Evolutionary conservation across 2,113 vertebrate species (phyloP).

Genomic region (Mustela nigripes): DNA sequence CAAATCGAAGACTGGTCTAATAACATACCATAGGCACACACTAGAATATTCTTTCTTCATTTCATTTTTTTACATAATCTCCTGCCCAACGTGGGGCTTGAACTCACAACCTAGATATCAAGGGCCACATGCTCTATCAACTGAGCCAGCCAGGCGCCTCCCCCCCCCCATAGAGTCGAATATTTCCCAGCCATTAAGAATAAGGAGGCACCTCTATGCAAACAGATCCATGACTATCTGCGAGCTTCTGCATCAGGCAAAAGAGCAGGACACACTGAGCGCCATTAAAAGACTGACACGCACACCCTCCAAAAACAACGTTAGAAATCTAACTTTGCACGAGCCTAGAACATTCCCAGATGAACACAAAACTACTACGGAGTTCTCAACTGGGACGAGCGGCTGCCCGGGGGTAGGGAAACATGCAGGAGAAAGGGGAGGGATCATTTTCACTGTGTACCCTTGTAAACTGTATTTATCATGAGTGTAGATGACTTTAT

Average conservation of each 20-base stretch:
- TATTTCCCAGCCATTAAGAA: not conserved
- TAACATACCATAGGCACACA: accelerated
- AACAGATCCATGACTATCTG: accelerated
- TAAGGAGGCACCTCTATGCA: accelerated
- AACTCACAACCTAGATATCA: not conserved
- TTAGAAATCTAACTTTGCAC: not conserved
- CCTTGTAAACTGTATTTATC: not conserved
- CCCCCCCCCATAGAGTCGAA: not conserved
- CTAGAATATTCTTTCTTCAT: not conserved
- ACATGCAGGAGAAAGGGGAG: accelerated
- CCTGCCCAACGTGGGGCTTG: not conserved
- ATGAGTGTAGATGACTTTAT: not conserved
- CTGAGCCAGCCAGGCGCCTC: not conserved
- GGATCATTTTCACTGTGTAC: not conserved
- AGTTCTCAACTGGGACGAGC: accelerated
- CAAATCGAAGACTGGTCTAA: not conserved
- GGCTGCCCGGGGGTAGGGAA: not conserved
- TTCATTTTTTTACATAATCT: not conserved
- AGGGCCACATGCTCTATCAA: not conserved
- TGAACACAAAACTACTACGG: not conserved
- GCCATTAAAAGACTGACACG: not conserved
- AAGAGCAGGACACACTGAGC: not conserved
- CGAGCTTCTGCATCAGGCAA: not conserved
- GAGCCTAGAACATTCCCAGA: not conserved
- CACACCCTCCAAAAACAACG: not conserved